phyloP scores from a whole-genome alignment of 2,113 vertebrate species.

The Paradisaea rubra region DNA sequence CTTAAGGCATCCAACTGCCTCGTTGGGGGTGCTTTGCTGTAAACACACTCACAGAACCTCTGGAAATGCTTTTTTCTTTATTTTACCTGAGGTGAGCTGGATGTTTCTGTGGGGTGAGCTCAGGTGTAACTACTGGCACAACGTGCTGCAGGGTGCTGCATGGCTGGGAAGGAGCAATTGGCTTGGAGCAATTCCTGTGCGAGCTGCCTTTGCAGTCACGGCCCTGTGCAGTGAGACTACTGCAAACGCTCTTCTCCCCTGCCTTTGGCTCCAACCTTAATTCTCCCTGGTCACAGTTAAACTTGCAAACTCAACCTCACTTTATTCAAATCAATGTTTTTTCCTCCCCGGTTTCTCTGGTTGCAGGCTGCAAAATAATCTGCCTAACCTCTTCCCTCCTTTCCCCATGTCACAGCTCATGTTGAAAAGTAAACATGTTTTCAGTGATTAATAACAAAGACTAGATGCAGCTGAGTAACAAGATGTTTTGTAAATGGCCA shows the following conservation, averaged over 20 bases:
- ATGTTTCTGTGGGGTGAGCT: neutral
- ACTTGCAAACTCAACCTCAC: neutral
- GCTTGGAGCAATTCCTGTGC: neutral
- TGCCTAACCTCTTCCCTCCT: neutral
- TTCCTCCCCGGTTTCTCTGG: neutral
- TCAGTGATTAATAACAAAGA: neutral
- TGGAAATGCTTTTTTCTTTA: neutral
- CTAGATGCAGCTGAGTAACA: neutral
- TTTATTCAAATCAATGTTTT: neutral
- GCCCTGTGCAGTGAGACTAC: neutral
- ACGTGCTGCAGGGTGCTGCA: accelerated
- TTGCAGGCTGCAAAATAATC: neutral
- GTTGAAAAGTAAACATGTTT: conserved; percentile 2
- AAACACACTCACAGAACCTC: neutral
- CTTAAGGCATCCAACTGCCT: neutral
- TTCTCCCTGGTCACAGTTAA: neutral
- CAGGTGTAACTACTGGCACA: neutral
- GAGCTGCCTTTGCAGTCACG: neutral
- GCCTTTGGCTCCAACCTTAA: neutral
- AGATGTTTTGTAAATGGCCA: neutral
- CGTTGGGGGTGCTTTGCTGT: accelerated
- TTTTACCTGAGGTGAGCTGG: neutral
- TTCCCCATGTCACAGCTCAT: neutral
- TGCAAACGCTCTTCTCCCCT: neutral
- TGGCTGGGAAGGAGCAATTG: neutral